These are phyloP conservation scores for Heliothis peltigera DNA, from an alignment of 2,888 invertebrate genomes.

Conservation along the genomic window DNA sequence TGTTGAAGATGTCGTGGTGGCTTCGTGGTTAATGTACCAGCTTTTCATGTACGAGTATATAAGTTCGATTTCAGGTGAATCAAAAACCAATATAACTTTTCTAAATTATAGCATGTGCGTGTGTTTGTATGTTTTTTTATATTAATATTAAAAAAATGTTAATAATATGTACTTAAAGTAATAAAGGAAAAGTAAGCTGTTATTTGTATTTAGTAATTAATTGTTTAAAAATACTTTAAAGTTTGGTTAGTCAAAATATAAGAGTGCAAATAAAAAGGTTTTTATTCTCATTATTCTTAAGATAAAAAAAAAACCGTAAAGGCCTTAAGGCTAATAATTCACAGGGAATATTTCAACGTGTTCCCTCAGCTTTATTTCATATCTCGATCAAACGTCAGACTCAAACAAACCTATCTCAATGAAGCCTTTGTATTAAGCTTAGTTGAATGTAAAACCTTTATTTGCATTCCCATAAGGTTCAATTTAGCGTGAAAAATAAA, in stretches of 20 bases:
- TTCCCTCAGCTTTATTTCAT: slow-evolving; percentile 27
- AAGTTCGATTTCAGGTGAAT: too few species aligned
- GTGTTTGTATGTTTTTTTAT: too few species aligned
- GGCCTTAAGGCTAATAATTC: slow-evolving; percentile 26
- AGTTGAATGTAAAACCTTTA: slow-evolving; percentile 6
- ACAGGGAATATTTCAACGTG: slow-evolving; percentile 22
- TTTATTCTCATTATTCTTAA: neutral
- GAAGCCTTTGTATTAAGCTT: slow-evolving; percentile 31
- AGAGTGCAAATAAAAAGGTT: neutral
- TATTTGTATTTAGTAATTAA: too few species aligned
- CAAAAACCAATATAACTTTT: too few species aligned
- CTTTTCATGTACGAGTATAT: too few species aligned
- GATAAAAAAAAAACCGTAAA: slow-evolving; percentile 19
- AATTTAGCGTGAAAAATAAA: slow-evolving; percentile 9
- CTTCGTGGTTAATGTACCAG: too few species aligned
- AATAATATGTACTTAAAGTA: too few species aligned
- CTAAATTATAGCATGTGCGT: too few species aligned
- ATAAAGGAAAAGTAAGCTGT: too few species aligned
- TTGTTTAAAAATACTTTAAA: neutral
- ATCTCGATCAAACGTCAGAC: slow-evolving; percentile 48
- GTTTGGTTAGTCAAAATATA: neutral
- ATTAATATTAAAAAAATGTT: too few species aligned
- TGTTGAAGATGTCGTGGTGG: too few species aligned
- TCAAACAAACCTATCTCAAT: slow-evolving; percentile 48
- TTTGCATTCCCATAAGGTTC: neutral